Base-by-base conservation (phyloP, 2,797 vertebrate genomes). In the Moxostoma hubbsi region DNA sequence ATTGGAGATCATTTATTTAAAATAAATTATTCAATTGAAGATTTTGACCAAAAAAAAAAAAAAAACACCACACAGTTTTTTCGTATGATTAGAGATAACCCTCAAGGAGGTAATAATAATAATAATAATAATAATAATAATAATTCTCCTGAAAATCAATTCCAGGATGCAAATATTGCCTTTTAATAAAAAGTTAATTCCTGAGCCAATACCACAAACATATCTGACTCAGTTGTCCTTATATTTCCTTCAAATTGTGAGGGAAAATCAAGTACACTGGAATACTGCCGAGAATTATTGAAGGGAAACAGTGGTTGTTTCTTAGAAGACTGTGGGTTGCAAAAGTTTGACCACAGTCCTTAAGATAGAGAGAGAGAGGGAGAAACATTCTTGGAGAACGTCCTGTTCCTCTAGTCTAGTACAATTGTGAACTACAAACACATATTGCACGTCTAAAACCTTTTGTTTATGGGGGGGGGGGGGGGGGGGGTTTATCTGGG, bases 381-480 rank as follows among this genome's bases (percentile, higher is more conserved):
- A 72, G 82, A 62, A 87, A 47, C 49, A 62, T 46, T 77, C 86
- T 88, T 86, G 81, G 82, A 83, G 75, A 72, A 92, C 90, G 86
- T 80, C 9, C 18, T 88, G 90, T 92, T 88, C 88, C 80, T 83
- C 86, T 75, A 13, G 70, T n/a, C 36, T 36, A 55, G 63, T 77
- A 78, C 4, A 46, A 83, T 89, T 90, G 88, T 53, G 86, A 82
- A 91, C 88, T 87, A 47, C 46, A 71, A n/a, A 72, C 82, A n/a
- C 51, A 74, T 87, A 85, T 88, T 84, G 76, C 82, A 70, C 75
- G 76, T 80, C 87, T 77, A 85, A 36, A 50, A 74, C 64, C 68
- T 15, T 74, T 86, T 92, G 87, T 91, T 91, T 90, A 89, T 46
- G 36, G 2, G 36, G 36, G 36, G 36, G 2, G 36, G 36, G 36